Evolutionary conservation across 2,797 vertebrate species (phyloP), one percentile per base, ranked within the genome.

Genomic region (Sciurus vulgaris): DNA sequence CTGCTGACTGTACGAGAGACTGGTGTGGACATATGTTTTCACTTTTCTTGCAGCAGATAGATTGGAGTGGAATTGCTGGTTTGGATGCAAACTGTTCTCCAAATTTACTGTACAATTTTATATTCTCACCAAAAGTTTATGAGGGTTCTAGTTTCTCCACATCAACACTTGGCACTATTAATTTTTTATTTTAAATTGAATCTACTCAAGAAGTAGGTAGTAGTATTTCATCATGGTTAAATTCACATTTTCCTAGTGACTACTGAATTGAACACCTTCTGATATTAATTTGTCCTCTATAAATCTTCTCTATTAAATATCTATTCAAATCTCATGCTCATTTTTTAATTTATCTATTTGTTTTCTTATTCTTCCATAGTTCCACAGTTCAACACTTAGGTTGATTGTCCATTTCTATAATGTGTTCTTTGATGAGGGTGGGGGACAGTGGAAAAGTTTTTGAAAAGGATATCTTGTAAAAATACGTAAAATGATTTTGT

Each of bases 401-500:
- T 51, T 44, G 49, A 26, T 72, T 14, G 56, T 10, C 18, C 49
- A 47, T 92, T 72, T 86, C 54, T 41, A 33, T n/a, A 78, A 59
- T 38, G 44, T 79, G 33, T 44, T 35, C n/a, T 30, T 91, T 22
- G 3, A 73, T 24, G 24, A 35, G 81, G 61, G 30, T 33, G 76
- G 65, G 30, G 4, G 56, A 6, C 14, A 78, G 22, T 51, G 13
- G 56, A 47, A 79, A 87, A 91, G 78, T 47, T 49, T 8, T 1
- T 73, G n/a, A 77, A 91, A 94, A 74, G 81, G 38, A 30, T 28
- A 28, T 30, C 41, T 59, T 93, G 35, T 38, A 83, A 83, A 91
- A 61, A 69, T 44, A 77, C 3, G 0, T 26, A 51, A 82, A 67
- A 78, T 79, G 10, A 35, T 44, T 73, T 41, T 11, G 83, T 76